Conservation (phyloP, 1,140 invertebrate species). For the Heliconius hewitsoni region DNA sequence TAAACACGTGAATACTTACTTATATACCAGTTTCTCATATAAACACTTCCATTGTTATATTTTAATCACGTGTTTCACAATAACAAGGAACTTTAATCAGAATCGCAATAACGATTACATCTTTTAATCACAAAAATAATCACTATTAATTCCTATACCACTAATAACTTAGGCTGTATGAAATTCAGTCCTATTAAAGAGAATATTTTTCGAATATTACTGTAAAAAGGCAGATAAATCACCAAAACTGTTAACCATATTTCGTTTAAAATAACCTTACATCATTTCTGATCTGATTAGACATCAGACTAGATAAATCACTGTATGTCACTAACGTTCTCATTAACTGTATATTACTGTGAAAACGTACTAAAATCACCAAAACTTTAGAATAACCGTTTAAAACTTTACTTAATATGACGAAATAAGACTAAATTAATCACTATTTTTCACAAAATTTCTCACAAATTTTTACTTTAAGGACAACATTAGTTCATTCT, state of each 20-base stretch:
- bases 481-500: not conserved
- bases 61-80: not conserved
- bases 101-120: not conserved
- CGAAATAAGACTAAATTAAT: not conserved
- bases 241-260: too few species aligned
- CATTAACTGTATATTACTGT: not conserved
- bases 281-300: too few species aligned
- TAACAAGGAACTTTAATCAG: not conserved
- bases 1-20: constrained; percentile 1
- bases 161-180: not conserved
- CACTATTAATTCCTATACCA: not conserved
- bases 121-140: not conserved
- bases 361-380: too few species aligned
- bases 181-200: constrained; percentile 1
- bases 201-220: too few species aligned
- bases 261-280: too few species aligned
- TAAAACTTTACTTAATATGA: not conserved
- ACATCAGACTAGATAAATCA: too few species aligned
- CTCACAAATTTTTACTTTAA: not conserved
- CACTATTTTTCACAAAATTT: not conserved
- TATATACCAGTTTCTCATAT: not conserved
- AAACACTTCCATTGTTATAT: constrained; percentile 8
- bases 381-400: too few species aligned
- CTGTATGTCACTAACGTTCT: not conserved
- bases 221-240: too few species aligned